Evolutionary conservation across 35 echinoderm and acorn worm genomes (phyloP).

Genomic region (Eucidaris tribuloides): DNA sequence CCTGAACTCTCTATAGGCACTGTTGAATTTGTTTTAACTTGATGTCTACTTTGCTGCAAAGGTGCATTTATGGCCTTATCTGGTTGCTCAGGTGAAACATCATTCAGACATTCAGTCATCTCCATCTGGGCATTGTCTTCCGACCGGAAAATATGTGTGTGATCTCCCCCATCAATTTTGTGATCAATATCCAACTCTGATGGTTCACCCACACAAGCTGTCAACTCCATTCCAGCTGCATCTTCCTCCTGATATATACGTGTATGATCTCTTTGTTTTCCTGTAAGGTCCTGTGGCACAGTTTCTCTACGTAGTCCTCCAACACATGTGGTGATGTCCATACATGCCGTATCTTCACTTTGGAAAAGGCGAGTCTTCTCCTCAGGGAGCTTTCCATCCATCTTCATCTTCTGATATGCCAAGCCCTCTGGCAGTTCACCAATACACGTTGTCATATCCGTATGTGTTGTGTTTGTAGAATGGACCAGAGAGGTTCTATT

Average conservation of each 20-base stretch:
- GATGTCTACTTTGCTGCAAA: too few relatives aligned
- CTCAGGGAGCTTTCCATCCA: background rate
- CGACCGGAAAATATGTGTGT: slow-evolving; percentile 14
- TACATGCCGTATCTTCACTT: too few relatives aligned
- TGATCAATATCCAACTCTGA: background rate
- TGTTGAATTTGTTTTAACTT: too few relatives aligned
- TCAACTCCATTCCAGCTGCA: slow-evolving; percentile 29
- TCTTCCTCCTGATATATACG: background rate
- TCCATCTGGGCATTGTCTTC: slow-evolving; percentile 45
- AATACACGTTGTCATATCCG: background rate
- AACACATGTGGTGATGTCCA: too few relatives aligned
- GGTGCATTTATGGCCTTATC: too few relatives aligned
- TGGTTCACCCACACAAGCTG: background rate
- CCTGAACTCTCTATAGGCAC: too few relatives aligned
- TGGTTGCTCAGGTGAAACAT: too few relatives aligned
- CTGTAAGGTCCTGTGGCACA: too few relatives aligned
- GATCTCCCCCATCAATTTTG: background rate
- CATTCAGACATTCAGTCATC: slow-evolving; percentile 9
- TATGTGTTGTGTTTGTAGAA: background rate
- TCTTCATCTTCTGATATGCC: background rate
- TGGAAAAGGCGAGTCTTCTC: too few relatives aligned
- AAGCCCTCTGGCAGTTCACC: background rate
- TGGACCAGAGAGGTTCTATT: background rate
- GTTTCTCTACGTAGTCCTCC: background rate
- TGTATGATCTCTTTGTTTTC: background rate